Conservation (phyloP, 1,140 invertebrate genomes). For the Bemisia tabaci region DNA sequence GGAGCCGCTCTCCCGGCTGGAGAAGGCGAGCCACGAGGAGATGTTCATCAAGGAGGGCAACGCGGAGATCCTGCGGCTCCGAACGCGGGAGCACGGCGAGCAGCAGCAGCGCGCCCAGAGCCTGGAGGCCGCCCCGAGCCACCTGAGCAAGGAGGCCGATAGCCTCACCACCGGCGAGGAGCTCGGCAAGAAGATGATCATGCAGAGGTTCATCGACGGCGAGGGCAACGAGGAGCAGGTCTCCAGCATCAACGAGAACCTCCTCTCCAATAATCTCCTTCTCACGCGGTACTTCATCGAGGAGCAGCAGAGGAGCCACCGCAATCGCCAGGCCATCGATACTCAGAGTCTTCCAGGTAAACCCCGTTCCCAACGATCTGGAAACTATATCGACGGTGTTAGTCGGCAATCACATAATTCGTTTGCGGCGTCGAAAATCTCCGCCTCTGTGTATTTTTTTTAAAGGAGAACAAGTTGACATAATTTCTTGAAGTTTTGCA, state of each 20-base stretch:
- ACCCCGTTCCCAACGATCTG: slow-evolving; percentile 12
- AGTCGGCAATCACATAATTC: too few relatives aligned
- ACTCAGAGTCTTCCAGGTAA: slow-evolving; percentile 7
- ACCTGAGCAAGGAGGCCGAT: slow-evolving; percentile 18
- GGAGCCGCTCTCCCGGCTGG: slow-evolving; percentile 2
- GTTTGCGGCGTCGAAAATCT: too few relatives aligned
- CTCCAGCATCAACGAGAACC: neutral
- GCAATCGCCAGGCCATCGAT: slow-evolving; percentile 4
- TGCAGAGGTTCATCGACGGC: slow-evolving; percentile 67
- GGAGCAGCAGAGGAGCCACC: slow-evolving; percentile 19
- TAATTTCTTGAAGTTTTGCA: too few relatives aligned
- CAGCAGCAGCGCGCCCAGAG: slow-evolving; percentile 6
- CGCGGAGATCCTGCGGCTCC: slow-evolving; percentile 57
- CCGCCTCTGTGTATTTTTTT: too few relatives aligned
- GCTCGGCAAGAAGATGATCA: slow-evolving; percentile 62
- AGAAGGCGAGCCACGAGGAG: slow-evolving; percentile 34
- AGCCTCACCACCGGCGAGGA: slow-evolving; percentile 32
- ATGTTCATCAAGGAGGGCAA: slow-evolving; percentile 67
- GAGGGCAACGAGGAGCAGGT: slow-evolving; percentile 31
- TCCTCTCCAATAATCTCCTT: slow-evolving; percentile 16
- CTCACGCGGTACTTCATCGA: slow-evolving; percentile 24
- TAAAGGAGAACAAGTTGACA: too few relatives aligned
- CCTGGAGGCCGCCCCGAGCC: slow-evolving; percentile 17
- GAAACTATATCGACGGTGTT: too few relatives aligned
- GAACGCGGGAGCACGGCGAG: slow-evolving; percentile 18